phyloP scores from a whole-genome alignment of 1,140 invertebrate species.

The Achatina immaculata region DNA sequence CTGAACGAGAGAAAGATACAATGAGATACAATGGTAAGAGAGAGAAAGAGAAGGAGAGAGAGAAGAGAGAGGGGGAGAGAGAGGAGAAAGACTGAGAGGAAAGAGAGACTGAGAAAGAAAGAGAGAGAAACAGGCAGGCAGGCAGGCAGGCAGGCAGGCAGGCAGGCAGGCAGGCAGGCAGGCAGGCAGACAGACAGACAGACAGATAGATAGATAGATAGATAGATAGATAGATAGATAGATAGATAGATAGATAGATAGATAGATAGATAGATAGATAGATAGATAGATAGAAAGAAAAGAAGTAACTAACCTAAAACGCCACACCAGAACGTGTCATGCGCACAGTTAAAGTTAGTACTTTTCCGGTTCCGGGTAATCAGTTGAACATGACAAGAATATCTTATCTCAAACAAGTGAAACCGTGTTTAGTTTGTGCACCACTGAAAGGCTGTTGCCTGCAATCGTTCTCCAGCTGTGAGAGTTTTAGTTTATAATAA shows the following conservation, averaged over 20 bases:
- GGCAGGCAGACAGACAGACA: conserved; percentile 1
- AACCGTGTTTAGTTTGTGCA: neutral
- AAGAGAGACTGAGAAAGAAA: conserved; percentile 35
- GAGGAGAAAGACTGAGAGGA: conserved; percentile 31
- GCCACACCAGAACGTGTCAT: neutral
- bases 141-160: neutral
- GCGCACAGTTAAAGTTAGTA: neutral
- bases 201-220: conserved; percentile 10
- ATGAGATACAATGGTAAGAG: conserved; percentile 3
- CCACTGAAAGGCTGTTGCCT: neutral
- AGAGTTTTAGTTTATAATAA: no score
- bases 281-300: neutral
- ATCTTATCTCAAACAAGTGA: neutral
- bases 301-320: neutral
- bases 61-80: conserved; percentile 8
- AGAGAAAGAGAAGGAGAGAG: conserved; percentile 31
- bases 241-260: neutral
- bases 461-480: neutral
- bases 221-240: neutral
- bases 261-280: neutral
- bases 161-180: neutral
- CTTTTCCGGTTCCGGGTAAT: neutral
- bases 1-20: no score
- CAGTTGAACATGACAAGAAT: neutral
- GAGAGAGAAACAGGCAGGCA: conserved; percentile 25